phyloP scores from a whole-genome alignment of 1,140 invertebrate species.

The Caerostris extrusa region DNA sequence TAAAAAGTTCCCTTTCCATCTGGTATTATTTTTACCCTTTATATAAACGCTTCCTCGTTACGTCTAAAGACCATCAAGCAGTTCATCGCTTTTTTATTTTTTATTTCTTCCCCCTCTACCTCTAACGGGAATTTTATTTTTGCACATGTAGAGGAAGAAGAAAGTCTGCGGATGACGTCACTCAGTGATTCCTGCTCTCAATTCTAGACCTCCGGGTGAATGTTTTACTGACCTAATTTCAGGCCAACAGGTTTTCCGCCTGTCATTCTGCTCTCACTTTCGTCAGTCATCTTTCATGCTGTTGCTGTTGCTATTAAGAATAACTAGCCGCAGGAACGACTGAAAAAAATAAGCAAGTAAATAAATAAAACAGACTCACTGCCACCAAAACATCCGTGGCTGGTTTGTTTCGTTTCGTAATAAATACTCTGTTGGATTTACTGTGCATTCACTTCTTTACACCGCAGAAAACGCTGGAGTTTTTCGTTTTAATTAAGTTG shows the following conservation, averaged over 20 bases:
- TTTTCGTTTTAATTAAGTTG: background rate
- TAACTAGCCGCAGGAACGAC: slow-evolving; percentile 22
- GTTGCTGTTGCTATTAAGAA: slow-evolving; percentile 33
- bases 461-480: background rate
- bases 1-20: slow-evolving; percentile 21
- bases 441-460: background rate
- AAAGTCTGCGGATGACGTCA: slow-evolving; percentile 58
- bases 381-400: slow-evolving; percentile 10
- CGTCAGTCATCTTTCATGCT: slow-evolving; percentile 42
- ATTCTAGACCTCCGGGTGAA: slow-evolving; percentile 49
- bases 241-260: slow-evolving; percentile 55
- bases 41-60: slow-evolving; percentile 42
- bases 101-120: slow-evolving; percentile 32
- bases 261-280: slow-evolving; percentile 56
- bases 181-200: slow-evolving; percentile 49
- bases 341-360: background rate
- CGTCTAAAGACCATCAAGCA: slow-evolving; percentile 5
- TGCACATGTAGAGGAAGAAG: background rate
- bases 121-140: slow-evolving; percentile 56
- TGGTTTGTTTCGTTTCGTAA: slow-evolving; percentile 27
- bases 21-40: slow-evolving; percentile 30
- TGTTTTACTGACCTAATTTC: slow-evolving; percentile 60
- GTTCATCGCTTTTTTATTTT: background rate
- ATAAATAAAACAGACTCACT: slow-evolving; percentile 33
- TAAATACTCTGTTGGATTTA: background rate